Evolutionary conservation across 2,797 vertebrate species (phyloP).

Genomic region (Tokudaia muenninki): DNA sequence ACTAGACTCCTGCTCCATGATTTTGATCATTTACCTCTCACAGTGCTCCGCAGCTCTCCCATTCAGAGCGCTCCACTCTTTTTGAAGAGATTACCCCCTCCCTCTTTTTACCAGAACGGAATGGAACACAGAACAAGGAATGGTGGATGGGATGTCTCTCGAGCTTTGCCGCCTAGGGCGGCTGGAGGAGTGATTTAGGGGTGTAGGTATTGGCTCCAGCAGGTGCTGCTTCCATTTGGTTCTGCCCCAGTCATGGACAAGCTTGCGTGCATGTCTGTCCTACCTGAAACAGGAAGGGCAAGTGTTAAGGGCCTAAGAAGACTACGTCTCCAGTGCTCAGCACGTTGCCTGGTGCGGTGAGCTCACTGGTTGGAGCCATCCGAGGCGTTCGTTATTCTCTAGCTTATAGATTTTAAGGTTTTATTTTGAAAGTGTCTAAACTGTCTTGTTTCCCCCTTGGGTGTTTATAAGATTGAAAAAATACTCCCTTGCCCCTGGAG

Average conservation of each 20-base stretch:
- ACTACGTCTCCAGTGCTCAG: neutral
- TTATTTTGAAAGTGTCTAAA: slow-evolving; percentile 23
- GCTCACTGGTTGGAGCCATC: neutral
- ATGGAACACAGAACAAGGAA: rapidly evolving
- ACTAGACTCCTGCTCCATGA: neutral
- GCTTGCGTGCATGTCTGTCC: neutral
- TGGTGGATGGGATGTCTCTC: too few species aligned
- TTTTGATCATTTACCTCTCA: neutral
- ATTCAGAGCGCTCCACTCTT: neutral
- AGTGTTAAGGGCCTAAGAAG: neutral
- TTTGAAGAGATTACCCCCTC: neutral
- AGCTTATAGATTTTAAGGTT: slow-evolving; percentile 38
- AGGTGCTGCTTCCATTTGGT: neutral
- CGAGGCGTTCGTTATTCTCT: neutral
- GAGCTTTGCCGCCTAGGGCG: neutral
- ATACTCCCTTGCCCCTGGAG: neutral
- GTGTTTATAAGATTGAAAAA: neutral
- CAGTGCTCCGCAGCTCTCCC: neutral
- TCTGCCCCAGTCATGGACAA: neutral
- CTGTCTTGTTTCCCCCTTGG: neutral
- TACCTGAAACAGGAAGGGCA: neutral
- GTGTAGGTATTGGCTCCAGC: neutral
- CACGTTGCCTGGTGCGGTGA: neutral
- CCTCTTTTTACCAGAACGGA: rapidly evolving
- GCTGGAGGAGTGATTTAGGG: neutral